Evolutionary conservation across 2,113 vertebrate genomes (phyloP).

Genomic region (Eira barbara): DNA sequence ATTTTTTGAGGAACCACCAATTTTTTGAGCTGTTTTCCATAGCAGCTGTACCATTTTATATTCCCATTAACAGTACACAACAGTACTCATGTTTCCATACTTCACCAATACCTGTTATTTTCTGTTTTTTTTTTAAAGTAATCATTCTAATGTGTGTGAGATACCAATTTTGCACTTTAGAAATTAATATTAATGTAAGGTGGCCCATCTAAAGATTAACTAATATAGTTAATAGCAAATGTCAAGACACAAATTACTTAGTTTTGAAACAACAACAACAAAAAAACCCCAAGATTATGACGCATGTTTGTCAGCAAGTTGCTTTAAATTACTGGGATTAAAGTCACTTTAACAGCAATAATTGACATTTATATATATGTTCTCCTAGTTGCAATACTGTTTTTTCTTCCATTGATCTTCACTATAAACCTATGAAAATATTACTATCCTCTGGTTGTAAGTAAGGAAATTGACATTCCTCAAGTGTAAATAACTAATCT

Average conservation of each 20-base stretch:
- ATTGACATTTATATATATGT: neutral
- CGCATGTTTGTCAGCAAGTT: neutral
- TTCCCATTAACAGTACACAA: neutral
- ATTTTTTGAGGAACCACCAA: neutral
- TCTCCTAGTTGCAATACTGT: neutral
- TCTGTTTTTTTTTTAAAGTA: neutral
- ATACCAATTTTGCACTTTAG: neutral
- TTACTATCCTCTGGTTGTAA: neutral
- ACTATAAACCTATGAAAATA: neutral
- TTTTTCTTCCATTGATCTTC: neutral
- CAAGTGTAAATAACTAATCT: neutral
- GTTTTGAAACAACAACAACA: neutral
- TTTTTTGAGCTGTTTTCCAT: neutral
- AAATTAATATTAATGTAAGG: neutral
- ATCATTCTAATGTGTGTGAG: neutral
- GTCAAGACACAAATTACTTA: neutral
- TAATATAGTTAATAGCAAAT: neutral
- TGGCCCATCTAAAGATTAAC: neutral
- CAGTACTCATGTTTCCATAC: neutral
- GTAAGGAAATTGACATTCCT: neutral
- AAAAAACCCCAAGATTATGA: neutral
- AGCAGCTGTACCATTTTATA: neutral
- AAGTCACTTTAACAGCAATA: neutral
- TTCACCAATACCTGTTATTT: neutral
- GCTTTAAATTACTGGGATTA: neutral